Base-by-base conservation (phyloP, 30 jellyfish, hydroid and myxozoan species). In the Nemopilema nomurai region DNA sequence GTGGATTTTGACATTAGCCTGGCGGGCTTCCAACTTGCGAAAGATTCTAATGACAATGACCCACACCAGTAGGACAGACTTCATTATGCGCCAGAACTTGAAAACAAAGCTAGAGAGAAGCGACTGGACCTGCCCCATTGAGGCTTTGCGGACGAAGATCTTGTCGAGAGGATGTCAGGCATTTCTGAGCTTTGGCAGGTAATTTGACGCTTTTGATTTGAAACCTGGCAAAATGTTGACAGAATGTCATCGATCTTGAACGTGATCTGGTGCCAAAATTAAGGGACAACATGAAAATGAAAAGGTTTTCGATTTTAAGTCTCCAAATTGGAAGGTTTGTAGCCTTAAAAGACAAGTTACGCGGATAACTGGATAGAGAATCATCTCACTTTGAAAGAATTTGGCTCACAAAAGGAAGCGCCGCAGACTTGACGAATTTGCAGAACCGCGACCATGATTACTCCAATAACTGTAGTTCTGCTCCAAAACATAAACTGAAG, bases 151-250 rank as follows among this genome's bases (percentile, higher is more conserved):
- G 18, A 22, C 78, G 68, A 78, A 76, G 19, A 87, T 87, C 9
- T 63, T 87, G 18, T 78, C 87, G 31, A 69, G 86, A 52, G 96
- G 96, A 1, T 87, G 96, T 79, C 83, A 70, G 49, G 96, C 90
- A 22, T 78, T 87, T 76, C 69, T 87, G 0, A 32, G 84, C 28
- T 87, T 87, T 71, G 96, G 90, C 80, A 87, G 96, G 96, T 87
- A 83, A 63, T 8, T 20, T 27, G 62, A 18, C n/a, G 62, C 17
- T n/a, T 72, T 31, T 76, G 20, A 27, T 51, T 50, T 23, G 23
- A 19, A 26, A 19, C 1, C 21, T 19, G 23, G 64, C 9, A 18
- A 26, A 28, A 9, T 7, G 28, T 21, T 25, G 26, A 70, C 21
- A 41, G 13, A 41, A 41, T 41, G 6, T 41, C 9, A 6, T 41